A percentile compares a stretch with the other conserved stretches of the same genome.
phyloP scores from a whole-genome alignment of 2,797 vertebrate genomes.

The Acridotheres tristis region DNA sequence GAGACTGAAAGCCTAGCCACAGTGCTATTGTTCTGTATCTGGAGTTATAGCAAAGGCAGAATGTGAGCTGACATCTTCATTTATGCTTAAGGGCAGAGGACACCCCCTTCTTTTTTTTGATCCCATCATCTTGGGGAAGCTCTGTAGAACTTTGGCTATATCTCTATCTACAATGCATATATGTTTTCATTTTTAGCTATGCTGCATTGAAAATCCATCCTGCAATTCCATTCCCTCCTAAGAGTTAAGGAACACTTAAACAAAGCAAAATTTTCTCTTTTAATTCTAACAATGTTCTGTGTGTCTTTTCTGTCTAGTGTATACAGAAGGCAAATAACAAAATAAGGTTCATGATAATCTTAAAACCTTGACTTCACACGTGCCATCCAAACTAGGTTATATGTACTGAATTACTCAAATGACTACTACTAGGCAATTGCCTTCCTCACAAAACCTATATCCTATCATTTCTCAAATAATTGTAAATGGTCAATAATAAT shows the following conservation, averaged over 20 bases:
- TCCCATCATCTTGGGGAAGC: neutral
- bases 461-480: neutral
- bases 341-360: neutral
- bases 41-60: neutral
- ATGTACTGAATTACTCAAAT: neutral
- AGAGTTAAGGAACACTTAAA: neutral
- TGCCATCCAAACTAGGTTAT: neutral
- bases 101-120: neutral
- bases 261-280: neutral
- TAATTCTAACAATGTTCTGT: neutral
- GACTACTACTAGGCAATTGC: neutral
- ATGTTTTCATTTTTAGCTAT: neutral
- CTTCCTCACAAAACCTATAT: neutral
- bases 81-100: neutral
- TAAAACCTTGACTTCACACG: neutral
- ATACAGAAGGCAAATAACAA: neutral
- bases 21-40: neutral
- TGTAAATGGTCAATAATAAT: neutral
- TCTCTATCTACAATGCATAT: neutral
- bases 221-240: neutral
- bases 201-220: neutral
- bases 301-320: neutral
- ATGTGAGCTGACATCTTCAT: conserved; percentile 26
- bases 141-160: neutral
- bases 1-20: conserved; percentile 17